Conservation (phyloP, 2,113 vertebrate genomes). For the Cettia cetti region DNA sequence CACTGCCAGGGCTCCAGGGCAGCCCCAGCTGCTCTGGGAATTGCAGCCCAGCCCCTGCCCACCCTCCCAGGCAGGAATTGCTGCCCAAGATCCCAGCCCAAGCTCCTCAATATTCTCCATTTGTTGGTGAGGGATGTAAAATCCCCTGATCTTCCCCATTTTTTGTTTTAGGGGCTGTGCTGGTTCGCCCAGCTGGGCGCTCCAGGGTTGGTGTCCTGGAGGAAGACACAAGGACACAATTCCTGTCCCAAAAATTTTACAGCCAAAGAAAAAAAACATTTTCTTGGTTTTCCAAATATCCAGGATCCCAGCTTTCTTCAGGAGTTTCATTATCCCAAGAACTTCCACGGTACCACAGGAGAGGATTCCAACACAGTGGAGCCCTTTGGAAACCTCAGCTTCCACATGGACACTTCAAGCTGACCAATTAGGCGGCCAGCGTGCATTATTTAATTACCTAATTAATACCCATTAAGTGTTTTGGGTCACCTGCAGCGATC, state of each 20-base stretch:
- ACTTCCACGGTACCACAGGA: accelerated
- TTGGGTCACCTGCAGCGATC: background rate
- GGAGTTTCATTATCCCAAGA: background rate
- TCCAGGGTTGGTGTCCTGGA: too few relatives aligned
- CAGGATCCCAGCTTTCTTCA: background rate
- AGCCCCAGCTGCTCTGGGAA: too few relatives aligned
- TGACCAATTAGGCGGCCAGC: background rate
- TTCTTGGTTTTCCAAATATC: too few relatives aligned
- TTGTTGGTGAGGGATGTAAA: background rate
- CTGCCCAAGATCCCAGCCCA: too few relatives aligned
- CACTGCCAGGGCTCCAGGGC: background rate
- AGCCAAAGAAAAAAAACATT: too few relatives aligned
- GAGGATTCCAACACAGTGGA: accelerated
- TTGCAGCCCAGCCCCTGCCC: background rate
- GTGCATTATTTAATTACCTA: background rate
- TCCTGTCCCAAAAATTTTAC: background rate
- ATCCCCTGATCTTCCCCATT: too few relatives aligned
- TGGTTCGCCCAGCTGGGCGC: accelerated
- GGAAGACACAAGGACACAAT: background rate
- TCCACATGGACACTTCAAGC: background rate
- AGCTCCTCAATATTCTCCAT: background rate
- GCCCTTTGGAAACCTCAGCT: background rate
- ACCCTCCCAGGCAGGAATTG: too few relatives aligned
- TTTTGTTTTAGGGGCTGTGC: background rate
- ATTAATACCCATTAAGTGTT: background rate